Base-by-base conservation (phyloP, 2,113 vertebrate species). In the Misgurnus anguillicaudatus region DNA sequence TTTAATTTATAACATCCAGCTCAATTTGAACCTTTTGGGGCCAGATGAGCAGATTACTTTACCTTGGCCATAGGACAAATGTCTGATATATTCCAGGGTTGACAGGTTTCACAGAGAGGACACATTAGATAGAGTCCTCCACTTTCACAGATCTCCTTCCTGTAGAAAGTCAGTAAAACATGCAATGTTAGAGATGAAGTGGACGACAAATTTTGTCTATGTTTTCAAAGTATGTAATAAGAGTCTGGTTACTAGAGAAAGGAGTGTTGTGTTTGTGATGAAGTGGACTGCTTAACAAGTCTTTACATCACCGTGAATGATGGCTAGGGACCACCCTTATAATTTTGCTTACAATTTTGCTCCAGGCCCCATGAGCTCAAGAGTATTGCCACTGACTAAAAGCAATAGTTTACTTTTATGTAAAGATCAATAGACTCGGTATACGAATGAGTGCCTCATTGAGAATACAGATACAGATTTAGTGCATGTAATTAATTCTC, bases 1-100 rank as follows among this genome's bases (percentile, higher is more conserved):
- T n/a, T 31, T 31, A 31, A 31, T 31, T 31, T 31, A 31, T 31
- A 31, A 31, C 24, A 31, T 31, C 24, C 24, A 31, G 24, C 24
- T 31, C 24, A 31, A 31, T 31, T 31, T 31, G 24, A 31, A 31
- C 24, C 24, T 31, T 31, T 31, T 31, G 24, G 24, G 16, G 5
- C 19, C 36, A 71, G 17, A 36, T n/a, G 10, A 19, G 6, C 45
- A 77, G 5, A 19, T 9, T 17, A 8, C 47, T 57, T n/a, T 71
- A 93, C 95, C 90, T 94, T 93, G 10, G 92, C 94, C 92, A 93
- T 93, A 75, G 91, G 89, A 86, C 94, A 95, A 87, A 92, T 94
- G 6, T 94, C 90, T 0, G 94, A 94, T 85, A 95, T 89, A 85
- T 92, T 92, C 93, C 93, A 94, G 11, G 81, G 86, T 67, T 87